phyloP scores from a whole-genome alignment of 1,140 invertebrate species.

The Achatina immaculata region DNA sequence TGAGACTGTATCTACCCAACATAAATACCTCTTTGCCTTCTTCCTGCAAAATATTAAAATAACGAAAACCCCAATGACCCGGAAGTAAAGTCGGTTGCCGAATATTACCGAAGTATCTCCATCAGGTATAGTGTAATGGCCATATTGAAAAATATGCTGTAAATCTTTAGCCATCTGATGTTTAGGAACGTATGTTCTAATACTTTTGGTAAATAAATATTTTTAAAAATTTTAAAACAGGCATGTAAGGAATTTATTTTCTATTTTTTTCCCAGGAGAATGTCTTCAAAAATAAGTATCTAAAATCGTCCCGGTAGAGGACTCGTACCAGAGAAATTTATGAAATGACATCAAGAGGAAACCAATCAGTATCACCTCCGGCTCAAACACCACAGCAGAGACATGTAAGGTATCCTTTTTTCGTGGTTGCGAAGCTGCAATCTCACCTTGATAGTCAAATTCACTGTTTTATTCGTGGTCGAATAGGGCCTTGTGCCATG shows the following conservation, averaged over 20 bases:
- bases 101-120: slow-evolving; percentile 42
- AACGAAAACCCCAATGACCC: slow-evolving; percentile 23
- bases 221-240: neutral
- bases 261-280: slow-evolving; percentile 27
- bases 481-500: neutral
- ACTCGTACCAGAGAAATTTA: slow-evolving; percentile 27
- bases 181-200: neutral
- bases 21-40: no score
- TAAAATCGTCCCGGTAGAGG: slow-evolving; percentile 37
- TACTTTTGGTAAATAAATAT: slow-evolving; percentile 3
- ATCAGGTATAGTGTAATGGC: slow-evolving; percentile 37
- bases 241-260: neutral
- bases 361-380: slow-evolving; percentile 39
- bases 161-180: slow-evolving; percentile 31
- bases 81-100: slow-evolving; percentile 36
- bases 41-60: neutral
- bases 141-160: slow-evolving; percentile 32
- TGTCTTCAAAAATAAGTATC: slow-evolving; percentile 38
- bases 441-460: neutral
- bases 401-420: slow-evolving; percentile 37
- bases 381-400: slow-evolving; percentile 28
- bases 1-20: no score
- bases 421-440: neutral
- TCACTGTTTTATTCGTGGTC: neutral
- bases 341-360: slow-evolving; percentile 41